Evolutionary conservation across 2,113 vertebrate genomes (phyloP).

Genomic region (Gavia stellata): DNA sequence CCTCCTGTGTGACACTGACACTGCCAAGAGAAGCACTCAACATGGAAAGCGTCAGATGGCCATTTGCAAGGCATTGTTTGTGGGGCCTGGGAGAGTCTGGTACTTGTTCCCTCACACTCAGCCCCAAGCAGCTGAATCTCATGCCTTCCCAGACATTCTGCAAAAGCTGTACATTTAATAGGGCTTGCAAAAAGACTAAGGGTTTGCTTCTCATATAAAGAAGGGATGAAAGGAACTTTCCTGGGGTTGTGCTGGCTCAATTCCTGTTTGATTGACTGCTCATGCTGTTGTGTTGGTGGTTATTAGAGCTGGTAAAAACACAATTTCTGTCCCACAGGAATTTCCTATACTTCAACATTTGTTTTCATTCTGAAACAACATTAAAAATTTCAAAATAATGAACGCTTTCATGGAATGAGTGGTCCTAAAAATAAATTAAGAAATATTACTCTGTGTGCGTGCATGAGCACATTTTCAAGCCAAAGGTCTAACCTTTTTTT

Average conservation of each 20-base stretch:
- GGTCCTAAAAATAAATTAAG: background rate
- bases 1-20: background rate
- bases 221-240: slow-evolving; percentile 66
- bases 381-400: slow-evolving; percentile 38
- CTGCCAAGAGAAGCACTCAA: background rate
- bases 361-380: slow-evolving; percentile 38
- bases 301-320: slow-evolving; percentile 59
- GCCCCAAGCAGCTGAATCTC: background rate
- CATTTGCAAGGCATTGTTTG: slow-evolving; percentile 15
- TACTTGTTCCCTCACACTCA: slow-evolving; percentile 50
- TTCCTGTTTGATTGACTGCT: slow-evolving; percentile 66
- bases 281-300: slow-evolving; percentile 48
- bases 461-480: background rate
- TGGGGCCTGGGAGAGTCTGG: slow-evolving; percentile 20
- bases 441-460: background rate
- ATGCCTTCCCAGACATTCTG: slow-evolving; percentile 21
- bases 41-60: background rate
- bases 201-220: slow-evolving; percentile 64
- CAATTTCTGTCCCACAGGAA: slow-evolving; percentile 40
- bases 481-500: background rate
- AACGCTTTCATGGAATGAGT: background rate
- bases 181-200: slow-evolving; percentile 55
- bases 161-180: slow-evolving; percentile 45
- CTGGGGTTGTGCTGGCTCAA: slow-evolving; percentile 61
- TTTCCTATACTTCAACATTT: slow-evolving; percentile 28